A percentile compares a stretch with the other conserved stretches of the same genome.
These are phyloP conservation scores for Lithophane ornitopus DNA, from an alignment of 2,888 invertebrate species.

Conservation along the genomic window DNA sequence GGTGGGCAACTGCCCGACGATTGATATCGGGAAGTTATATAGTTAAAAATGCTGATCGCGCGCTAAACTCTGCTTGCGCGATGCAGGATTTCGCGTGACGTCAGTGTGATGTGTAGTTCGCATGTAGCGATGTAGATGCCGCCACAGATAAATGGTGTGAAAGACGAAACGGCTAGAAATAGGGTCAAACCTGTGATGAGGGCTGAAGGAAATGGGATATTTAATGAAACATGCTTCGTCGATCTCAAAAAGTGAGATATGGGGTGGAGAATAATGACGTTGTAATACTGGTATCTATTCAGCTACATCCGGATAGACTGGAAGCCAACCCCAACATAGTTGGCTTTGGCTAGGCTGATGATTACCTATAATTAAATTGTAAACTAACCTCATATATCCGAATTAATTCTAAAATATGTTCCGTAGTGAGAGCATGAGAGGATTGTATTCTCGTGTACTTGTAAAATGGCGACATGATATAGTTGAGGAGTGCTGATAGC, in stretches of 20 bases:
- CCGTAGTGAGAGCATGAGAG: slow-evolving; percentile 62
- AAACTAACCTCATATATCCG: slow-evolving; percentile 70
- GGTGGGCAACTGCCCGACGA: too few relatives aligned
- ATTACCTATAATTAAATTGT: not conserved
- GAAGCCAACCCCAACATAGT: too few relatives aligned
- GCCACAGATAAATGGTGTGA: not conserved
- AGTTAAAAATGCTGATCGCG: too few relatives aligned
- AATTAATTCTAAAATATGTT: slow-evolving; percentile 69
- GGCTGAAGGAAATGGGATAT: not conserved
- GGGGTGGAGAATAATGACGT: not conserved
- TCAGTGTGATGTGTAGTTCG: too few relatives aligned
- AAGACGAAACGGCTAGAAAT: not conserved
- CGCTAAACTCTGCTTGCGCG: too few relatives aligned
- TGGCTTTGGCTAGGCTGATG: too few relatives aligned
- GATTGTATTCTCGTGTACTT: slow-evolving; percentile 70
- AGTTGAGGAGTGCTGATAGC: slow-evolving; percentile 67
- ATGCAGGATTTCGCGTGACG: too few relatives aligned
- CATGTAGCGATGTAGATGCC: too few relatives aligned
- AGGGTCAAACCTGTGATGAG: not conserved
- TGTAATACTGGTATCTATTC: too few relatives aligned
- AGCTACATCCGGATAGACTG: too few relatives aligned
- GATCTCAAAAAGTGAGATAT: not conserved
- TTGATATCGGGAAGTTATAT: too few relatives aligned
- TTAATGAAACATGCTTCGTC: not conserved
- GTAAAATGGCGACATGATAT: slow-evolving; percentile 63